Evolutionary conservation across 2,113 vertebrate species (phyloP).

Genomic region (Heterotilapia buettikoferi): DNA sequence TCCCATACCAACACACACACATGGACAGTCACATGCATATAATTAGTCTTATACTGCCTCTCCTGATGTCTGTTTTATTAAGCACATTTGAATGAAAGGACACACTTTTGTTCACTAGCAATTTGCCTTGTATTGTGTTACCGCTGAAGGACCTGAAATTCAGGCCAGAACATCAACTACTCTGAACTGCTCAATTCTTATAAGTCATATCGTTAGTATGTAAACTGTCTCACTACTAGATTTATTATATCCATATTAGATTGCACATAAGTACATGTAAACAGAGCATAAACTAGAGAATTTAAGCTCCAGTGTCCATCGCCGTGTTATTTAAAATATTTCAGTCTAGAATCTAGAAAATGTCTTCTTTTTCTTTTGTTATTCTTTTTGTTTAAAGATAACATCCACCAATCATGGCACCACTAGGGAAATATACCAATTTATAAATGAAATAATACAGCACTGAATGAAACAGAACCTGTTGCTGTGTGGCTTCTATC

Average conservation of each 20-base stretch:
- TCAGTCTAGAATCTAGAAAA: neutral
- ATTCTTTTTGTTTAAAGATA: neutral
- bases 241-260: neutral
- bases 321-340: neutral
- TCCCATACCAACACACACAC: neutral
- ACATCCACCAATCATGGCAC: neutral
- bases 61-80: neutral
- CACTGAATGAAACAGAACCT: neutral
- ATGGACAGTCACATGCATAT: neutral
- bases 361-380: neutral
- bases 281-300: neutral
- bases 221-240: neutral
- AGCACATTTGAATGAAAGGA: constrained; percentile 9
- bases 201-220: neutral
- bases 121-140: neutral
- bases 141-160: neutral
- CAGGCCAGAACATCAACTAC: neutral
- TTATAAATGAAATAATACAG: neutral
- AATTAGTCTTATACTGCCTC: neutral
- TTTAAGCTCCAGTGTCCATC: neutral
- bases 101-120: neutral
- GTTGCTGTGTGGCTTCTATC: neutral
- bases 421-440: neutral
- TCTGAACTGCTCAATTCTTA: neutral
- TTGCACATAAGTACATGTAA: neutral